Evolutionary conservation across 2,797 vertebrate genomes (phyloP), one percentile per base, ranked within the genome.

Genomic region (Spinus pinus): DNA sequence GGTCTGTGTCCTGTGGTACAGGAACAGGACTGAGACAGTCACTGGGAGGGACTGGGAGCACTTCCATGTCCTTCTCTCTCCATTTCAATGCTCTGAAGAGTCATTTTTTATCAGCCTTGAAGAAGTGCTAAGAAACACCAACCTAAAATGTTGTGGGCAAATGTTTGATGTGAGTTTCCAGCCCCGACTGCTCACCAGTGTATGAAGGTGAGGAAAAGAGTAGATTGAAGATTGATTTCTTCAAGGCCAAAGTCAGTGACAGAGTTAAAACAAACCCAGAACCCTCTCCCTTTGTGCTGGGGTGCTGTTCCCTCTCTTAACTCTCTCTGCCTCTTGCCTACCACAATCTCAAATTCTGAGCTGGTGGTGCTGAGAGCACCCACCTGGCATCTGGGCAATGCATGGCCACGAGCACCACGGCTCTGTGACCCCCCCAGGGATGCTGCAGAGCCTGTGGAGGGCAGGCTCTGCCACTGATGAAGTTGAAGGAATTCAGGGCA

Each of bases 341-440:
- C 41, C 37, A 2, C 0, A 2, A 12, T 21, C 0, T 4, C 50
- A 5, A 0, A 1, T 8, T 73, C 14, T 42, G 22, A 49, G 69
- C 9, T 1, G 8, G 6, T 35, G 60, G 12, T 44, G 30, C 50
- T 54, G 37, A 16, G 51, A 28, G 35, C 14, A 17, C 39, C 21
- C 37, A 11, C 62, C 28, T 17, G 25, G 14, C 35, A 24, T 7
- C 37, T 35, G n/a, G 79, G 19, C 37, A 30, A 3, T 1, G 8
- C 2, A 1, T 19, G 51, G 20, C 54, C 64, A 12, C 9, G 57
- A 71, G 33, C 4, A 0, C 57, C 3, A 1, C 0, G 0, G 50
- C 0, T 1, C 73, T 28, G 49, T 33, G 64, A 13, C 51, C 30
- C 46, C 51, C 30, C 46, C 0, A 42, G 2, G 50, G 54, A 30